Percentiles rank a stretch among this genome's conserved stretches.
Conservation (phyloP, 2,888 invertebrate genomes). For the Hedya salicella region DNA sequence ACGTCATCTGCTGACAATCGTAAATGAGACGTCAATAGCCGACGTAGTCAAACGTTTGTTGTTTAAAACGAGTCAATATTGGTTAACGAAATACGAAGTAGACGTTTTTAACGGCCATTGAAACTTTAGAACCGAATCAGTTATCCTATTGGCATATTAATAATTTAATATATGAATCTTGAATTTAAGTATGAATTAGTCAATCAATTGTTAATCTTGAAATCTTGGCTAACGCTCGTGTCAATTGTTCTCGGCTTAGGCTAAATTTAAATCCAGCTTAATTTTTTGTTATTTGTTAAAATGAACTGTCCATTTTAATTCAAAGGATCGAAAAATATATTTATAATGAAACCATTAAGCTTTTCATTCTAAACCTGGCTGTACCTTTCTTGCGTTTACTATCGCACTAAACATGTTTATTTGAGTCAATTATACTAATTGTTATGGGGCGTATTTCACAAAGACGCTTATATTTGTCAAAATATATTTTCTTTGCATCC, state of each 20-base stretch:
- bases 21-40: neutral
- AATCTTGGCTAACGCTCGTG: constrained; percentile 48
- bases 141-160: constrained; percentile 18
- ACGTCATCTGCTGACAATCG: neutral
- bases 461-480: no score
- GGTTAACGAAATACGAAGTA: constrained; percentile 9
- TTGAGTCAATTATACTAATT: neutral
- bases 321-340: constrained; percentile 80
- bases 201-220: constrained; percentile 33
- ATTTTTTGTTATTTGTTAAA: constrained; percentile 67
- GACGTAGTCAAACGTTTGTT: constrained; percentile 1
- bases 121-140: constrained; percentile 2
- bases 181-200: constrained; percentile 27
- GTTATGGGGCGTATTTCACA: no score
- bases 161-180: constrained; percentile 20
- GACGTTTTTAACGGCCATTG: neutral
- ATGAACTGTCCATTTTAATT: constrained; percentile 79
- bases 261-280: constrained; percentile 76
- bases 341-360: constrained; percentile 76
- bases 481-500: no score
- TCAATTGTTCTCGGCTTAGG: constrained; percentile 62
- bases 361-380: constrained; percentile 79
- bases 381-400: constrained; percentile 59
- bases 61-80: constrained; percentile 15
- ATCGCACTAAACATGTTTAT: constrained; percentile 4